Percentiles rank a stretch among this genome's conserved stretches.
These are phyloP conservation scores for Muscidifurax raptorellus DNA, from an alignment of 1,140 invertebrate genomes.

Conservation along the genomic window DNA sequence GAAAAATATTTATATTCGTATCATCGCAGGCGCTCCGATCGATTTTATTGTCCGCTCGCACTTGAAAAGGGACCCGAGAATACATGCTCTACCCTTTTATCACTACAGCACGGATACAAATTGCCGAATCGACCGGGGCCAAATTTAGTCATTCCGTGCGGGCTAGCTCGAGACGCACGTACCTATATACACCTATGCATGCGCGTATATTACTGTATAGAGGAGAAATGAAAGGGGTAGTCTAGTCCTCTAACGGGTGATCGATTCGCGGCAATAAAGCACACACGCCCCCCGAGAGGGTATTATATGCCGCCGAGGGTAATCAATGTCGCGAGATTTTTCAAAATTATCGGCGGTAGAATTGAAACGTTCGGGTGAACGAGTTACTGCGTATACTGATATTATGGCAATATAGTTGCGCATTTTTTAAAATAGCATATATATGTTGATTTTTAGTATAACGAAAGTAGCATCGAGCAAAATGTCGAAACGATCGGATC, in stretches of 20 bases:
- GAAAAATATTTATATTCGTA: neutral
- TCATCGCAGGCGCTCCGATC: neutral
- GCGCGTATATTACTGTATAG: neutral
- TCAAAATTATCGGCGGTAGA: neutral
- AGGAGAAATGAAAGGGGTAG: neutral
- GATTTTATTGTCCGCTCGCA: neutral
- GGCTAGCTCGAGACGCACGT: no score
- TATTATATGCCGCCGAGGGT: neutral
- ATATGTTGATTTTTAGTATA: no score
- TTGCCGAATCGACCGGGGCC: neutral
- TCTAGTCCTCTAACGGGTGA: neutral
- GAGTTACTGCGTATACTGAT: no score
- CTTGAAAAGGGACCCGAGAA: neutral
- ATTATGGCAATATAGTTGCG: no score
- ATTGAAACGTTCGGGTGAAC: neutral
- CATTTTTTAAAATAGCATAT: no score
- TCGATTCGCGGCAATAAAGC: conserved; percentile 10
- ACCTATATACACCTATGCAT: no score
- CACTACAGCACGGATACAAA: neutral
- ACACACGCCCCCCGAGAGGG: neutral
- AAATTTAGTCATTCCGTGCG: neutral
- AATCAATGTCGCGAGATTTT: conserved; percentile 7
- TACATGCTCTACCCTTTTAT: neutral
- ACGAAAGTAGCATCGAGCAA: no score
- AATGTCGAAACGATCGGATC: no score